A percentile compares a stretch with the other conserved stretches of the same genome.
Conservation (phyloP, 2,888 invertebrate genomes). For the Athetis lepigone region DNA sequence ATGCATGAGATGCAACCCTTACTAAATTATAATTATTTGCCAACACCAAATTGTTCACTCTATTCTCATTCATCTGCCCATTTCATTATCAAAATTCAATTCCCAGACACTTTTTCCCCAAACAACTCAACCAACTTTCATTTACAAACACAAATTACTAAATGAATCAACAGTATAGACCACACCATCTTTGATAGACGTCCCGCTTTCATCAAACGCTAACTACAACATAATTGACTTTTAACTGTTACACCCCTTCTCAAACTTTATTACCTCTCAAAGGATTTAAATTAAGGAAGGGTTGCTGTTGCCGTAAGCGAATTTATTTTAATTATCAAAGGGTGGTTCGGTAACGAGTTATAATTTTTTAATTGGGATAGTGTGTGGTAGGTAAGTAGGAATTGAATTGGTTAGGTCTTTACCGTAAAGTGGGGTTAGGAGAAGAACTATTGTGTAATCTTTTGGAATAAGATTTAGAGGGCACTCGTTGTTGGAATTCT, state of each 20-base stretch:
- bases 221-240: conserved; percentile 63
- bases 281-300: conserved; percentile 57
- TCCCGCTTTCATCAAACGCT: conserved; percentile 35
- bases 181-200: conserved; percentile 26
- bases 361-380: conserved; percentile 32
- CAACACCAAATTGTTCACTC: too few species aligned
- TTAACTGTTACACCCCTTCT: conserved; percentile 47
- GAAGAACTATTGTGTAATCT: too few species aligned
- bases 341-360: conserved; percentile 42
- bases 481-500: too few species aligned
- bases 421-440: too few species aligned
- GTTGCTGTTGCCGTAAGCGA: conserved; percentile 53
- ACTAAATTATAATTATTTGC: too few species aligned
- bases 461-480: too few species aligned
- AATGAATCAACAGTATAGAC: conserved; percentile 21
- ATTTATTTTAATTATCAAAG: conserved; percentile 60
- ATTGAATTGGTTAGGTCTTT: too few species aligned
- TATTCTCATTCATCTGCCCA: too few species aligned
- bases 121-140: neutral
- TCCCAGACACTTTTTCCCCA: neutral
- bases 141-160: conserved; percentile 8
- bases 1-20: too few species aligned
- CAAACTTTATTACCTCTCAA: conserved; percentile 62
- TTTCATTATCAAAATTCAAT: too few species aligned
- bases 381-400: neutral